These are phyloP conservation scores for Mastacembelus armatus DNA, from an alignment of 2,797 vertebrate genomes.

Conservation along the genomic window DNA sequence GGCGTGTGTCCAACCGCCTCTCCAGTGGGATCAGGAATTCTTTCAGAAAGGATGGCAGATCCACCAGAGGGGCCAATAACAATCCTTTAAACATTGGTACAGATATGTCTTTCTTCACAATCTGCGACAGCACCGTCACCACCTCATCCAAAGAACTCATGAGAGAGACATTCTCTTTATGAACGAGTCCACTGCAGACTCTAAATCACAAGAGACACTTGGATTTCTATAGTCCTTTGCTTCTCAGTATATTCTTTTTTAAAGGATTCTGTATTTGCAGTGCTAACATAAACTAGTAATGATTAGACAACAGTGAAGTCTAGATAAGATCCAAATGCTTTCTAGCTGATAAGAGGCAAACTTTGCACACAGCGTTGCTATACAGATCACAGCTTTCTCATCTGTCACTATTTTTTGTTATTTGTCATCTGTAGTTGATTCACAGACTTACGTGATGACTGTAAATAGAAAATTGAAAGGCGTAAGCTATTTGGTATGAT, in stretches of 20 bases:
- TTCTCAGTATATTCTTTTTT: not conserved
- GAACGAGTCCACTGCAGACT: constrained; percentile 27
- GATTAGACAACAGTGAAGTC: constrained; percentile 62
- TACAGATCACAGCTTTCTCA: not conserved
- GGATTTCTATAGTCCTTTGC: constrained; percentile 15
- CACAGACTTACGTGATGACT: constrained; percentile 7
- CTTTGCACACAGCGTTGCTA: constrained; percentile 54
- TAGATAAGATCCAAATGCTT: constrained; percentile 42
- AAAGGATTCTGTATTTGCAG: constrained; percentile 37
- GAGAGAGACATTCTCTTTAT: constrained; percentile 74
- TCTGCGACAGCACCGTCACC: constrained; percentile 24
- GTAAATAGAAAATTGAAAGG: constrained; percentile 18
- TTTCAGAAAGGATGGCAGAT: constrained; percentile 57
- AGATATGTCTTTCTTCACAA: constrained; percentile 55
- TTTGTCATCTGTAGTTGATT: constrained; percentile 1
- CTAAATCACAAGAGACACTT: not conserved
- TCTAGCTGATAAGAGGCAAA: constrained; percentile 66
- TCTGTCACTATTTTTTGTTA: not conserved
- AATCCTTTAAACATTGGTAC: constrained; percentile 4
- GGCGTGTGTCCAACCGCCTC: constrained; percentile 77
- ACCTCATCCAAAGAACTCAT: constrained; percentile 37
- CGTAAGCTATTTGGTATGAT: not conserved
- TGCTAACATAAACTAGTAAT: constrained; percentile 48
- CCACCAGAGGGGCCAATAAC: not conserved
- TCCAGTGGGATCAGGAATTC: constrained; percentile 75